Base-by-base conservation (phyloP, 1,140 invertebrate genomes). In the Himalopsyche phryganea region DNA sequence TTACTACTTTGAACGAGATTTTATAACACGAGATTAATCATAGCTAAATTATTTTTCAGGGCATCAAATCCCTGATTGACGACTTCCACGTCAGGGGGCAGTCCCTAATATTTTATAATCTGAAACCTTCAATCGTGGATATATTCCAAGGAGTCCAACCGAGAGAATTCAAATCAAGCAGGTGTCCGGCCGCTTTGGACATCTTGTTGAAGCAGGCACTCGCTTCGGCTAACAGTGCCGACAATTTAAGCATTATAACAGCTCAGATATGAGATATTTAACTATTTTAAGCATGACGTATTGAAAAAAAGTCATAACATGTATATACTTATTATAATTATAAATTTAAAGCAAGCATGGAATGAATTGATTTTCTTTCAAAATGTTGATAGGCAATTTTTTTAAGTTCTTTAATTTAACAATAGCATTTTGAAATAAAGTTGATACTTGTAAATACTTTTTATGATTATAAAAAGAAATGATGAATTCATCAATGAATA, bases 61-160 rank as follows among this genome's bases (percentile, higher is more conserved):
- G 86, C 18, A 82, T 90, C 2, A 89, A 89, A 66, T 81, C 80
- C 19, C 75, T 90, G 28, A 87, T 88, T 54, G 85, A 88, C 56
- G 87, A 89, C 71, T 89, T 89, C 71, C 75, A 83, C 15, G 79
- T 78, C 42, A 79, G 86, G 57, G 84, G 84, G n/a, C 88, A 90
- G 69, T 81, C 83, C 5, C 75, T 90, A 18, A 80, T 90, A 35
- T 89, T 90, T 69, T 85, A 85, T 69, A 87, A 89, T 66, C 73
- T 89, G 61, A 89, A 88, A 70, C 85, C 85, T 14, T 86, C 84
- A 48, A 81, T 89, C 9, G 77, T 83, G 33, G 76, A 78, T 33
- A 85, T 87, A 61, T 86, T 89, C 70, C 80, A 82, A 71, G 86
- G 84, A 11, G 85, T 89, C 14, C 81, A 83, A 64, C 86, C 86